Evolutionary conservation across 2,797 vertebrate species (phyloP).

Genomic region (Sparus aurata): DNA sequence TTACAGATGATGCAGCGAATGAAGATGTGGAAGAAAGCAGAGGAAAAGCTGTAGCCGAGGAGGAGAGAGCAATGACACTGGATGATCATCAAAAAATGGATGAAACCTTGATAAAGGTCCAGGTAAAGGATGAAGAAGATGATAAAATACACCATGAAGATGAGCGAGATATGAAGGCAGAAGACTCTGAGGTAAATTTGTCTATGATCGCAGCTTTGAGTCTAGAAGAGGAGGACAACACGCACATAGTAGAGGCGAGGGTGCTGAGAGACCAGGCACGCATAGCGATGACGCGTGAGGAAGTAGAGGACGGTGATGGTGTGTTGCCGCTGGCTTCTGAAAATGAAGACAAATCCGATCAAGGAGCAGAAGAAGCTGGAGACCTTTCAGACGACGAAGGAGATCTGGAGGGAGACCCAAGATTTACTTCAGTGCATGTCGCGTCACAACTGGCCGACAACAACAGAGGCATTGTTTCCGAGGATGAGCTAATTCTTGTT

Average conservation of each 20-base stretch:
- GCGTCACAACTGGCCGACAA: not conserved
- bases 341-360: slow-evolving; percentile 6
- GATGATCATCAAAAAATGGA: not conserved
- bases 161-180: slow-evolving; percentile 4
- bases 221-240: slow-evolving; percentile 1
- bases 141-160: not conserved
- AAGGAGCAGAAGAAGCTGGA: not conserved
- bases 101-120: slow-evolving; percentile 1
- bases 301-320: not conserved
- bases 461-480: not conserved
- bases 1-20: not conserved
- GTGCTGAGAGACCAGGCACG: not conserved
- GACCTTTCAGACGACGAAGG: not conserved
- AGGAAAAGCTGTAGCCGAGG: not conserved
- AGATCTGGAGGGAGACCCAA: not conserved
- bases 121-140: slow-evolving; percentile 15
- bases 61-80: too few relatives aligned
- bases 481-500: slow-evolving; percentile 3
- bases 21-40: slow-evolving; percentile 1
- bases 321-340: not conserved
- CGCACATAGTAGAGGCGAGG: not conserved
- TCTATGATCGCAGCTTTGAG: not conserved
- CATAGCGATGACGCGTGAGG: not conserved
- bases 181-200: not conserved
- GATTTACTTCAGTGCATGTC: not conserved